phyloP scores from a whole-genome alignment of 2,888 invertebrate species.

The Odontothrips loti region DNA sequence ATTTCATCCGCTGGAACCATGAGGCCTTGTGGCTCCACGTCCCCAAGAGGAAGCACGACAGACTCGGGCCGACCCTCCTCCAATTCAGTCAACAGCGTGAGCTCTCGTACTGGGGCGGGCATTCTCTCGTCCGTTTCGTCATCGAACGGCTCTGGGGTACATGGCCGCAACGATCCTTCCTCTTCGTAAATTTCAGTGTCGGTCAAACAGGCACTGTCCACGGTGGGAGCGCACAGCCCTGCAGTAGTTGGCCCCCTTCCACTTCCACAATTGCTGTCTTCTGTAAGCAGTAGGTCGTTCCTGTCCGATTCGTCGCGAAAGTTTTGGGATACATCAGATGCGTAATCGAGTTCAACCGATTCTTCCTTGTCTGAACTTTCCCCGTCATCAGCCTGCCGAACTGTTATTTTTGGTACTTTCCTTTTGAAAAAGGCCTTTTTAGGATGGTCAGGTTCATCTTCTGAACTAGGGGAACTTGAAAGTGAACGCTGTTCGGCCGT shows the following conservation, averaged over 20 bases:
- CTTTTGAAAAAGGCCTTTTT: not conserved
- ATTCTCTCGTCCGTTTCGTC: conserved; percentile 41
- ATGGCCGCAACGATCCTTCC: conserved; percentile 37
- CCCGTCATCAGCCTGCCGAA: not conserved
- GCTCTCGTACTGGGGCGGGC: conserved; percentile 49
- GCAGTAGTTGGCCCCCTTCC: not conserved
- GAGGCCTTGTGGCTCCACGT: conserved; percentile 38
- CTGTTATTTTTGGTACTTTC: not conserved
- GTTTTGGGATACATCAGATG: not conserved
- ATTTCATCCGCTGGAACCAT: conserved; percentile 35
- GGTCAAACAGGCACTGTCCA: conserved; percentile 39
- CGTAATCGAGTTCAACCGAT: not conserved
- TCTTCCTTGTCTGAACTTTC: not conserved
- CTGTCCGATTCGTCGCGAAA: not conserved
- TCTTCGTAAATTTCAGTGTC: conserved; percentile 46
- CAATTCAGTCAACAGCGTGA: conserved; percentile 48
- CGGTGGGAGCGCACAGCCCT: conserved; percentile 27
- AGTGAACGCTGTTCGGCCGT: not conserved
- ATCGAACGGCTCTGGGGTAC: conserved; percentile 34
- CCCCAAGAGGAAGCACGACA: conserved; percentile 49
- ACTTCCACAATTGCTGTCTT: not conserved
- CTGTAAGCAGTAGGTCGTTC: not conserved
- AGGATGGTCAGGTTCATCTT: not conserved
- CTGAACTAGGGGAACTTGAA: not conserved
- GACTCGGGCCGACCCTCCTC: conserved; percentile 48